These are phyloP conservation scores for Petrolisthes cinctipes DNA, from an alignment of 2,888 invertebrate species.

Conservation along the genomic window DNA sequence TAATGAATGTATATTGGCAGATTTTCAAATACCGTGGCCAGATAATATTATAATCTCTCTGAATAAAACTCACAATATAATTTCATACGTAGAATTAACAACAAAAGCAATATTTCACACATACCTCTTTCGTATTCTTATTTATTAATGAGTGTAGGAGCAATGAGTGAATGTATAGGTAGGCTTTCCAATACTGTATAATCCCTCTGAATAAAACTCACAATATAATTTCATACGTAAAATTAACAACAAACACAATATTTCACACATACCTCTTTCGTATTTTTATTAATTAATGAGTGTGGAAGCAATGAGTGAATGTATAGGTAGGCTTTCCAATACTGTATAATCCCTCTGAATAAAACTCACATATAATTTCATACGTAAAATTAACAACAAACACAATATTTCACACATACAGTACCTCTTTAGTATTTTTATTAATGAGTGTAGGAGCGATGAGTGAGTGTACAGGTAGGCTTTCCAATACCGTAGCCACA, in stretches of 20 bases:
- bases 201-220: slow-evolving; percentile 81
- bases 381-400: too few relatives aligned
- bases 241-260: too few relatives aligned
- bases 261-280: slow-evolving; percentile 67
- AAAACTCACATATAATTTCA: slow-evolving; percentile 72
- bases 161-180: slow-evolving; percentile 80
- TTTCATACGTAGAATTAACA: too few relatives aligned
- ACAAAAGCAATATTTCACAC: too few relatives aligned
- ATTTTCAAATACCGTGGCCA: slow-evolving; percentile 83
- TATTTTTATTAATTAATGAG: slow-evolving; percentile 77
- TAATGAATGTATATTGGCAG: too few relatives aligned
- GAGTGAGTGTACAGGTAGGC: slow-evolving; percentile 80
- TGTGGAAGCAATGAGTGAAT: slow-evolving; percentile 79
- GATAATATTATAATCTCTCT: too few relatives aligned
- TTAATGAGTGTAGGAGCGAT: slow-evolving; percentile 79
- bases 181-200: slow-evolving; percentile 84
- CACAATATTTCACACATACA: too few relatives aligned
- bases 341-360: slow-evolving; percentile 80
- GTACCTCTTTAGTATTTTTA: slow-evolving; percentile 74
- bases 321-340: slow-evolving; percentile 82
- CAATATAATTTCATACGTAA: too few relatives aligned
- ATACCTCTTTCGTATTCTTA: too few relatives aligned
- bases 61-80: too few relatives aligned
- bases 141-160: slow-evolving; percentile 79
- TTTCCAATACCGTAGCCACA: slow-evolving; percentile 81